Percentiles rank a stretch among this genome's conserved stretches.
Conservation (phyloP, 2,888 invertebrate species). For the Aphodius sticticus region DNA sequence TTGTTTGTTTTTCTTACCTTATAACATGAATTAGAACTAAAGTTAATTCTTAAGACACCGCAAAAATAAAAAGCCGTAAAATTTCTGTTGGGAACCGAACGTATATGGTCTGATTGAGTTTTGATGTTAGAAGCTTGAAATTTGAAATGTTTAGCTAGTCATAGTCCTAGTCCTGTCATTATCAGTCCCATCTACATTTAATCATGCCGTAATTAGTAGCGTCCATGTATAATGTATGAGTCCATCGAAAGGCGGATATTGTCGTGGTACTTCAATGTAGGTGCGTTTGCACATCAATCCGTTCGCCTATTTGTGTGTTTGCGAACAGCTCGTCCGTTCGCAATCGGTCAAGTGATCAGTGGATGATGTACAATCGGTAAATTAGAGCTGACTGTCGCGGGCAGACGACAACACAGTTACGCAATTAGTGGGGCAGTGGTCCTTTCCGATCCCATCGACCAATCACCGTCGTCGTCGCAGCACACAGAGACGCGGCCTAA, state of each 20-base stretch:
- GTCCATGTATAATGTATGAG: not conserved
- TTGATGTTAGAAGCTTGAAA: too few relatives aligned
- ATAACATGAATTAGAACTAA: too few relatives aligned
- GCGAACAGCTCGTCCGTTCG: not conserved
- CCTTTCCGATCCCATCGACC: slow-evolving; percentile 34
- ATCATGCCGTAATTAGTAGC: not conserved
- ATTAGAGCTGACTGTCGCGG: slow-evolving; percentile 19
- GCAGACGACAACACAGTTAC: slow-evolving; percentile 28
- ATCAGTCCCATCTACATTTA: not conserved
- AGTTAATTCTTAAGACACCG: too few relatives aligned
- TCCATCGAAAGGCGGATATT: slow-evolving; percentile 7
- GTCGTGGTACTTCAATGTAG: not conserved
- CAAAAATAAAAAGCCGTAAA: too few relatives aligned
- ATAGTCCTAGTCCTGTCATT: not conserved
- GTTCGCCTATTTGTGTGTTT: not conserved
- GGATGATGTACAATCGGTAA: slow-evolving; percentile 21
- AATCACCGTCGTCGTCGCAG: slow-evolving; percentile 30
- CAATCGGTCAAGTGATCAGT: slow-evolving; percentile 19
- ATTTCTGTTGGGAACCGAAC: too few relatives aligned
- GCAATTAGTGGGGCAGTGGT: slow-evolving; percentile 26
- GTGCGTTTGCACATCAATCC: slow-evolving; percentile 7
- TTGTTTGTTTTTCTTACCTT: too few relatives aligned
- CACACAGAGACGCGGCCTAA: slow-evolving; percentile 28
- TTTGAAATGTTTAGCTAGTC: not conserved
- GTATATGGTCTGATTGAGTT: too few relatives aligned